A percentile compares a stretch with the other conserved stretches of the same genome.
phyloP scores from a whole-genome alignment of 2,888 invertebrate genomes.

The Parnassius mnemosyne region DNA sequence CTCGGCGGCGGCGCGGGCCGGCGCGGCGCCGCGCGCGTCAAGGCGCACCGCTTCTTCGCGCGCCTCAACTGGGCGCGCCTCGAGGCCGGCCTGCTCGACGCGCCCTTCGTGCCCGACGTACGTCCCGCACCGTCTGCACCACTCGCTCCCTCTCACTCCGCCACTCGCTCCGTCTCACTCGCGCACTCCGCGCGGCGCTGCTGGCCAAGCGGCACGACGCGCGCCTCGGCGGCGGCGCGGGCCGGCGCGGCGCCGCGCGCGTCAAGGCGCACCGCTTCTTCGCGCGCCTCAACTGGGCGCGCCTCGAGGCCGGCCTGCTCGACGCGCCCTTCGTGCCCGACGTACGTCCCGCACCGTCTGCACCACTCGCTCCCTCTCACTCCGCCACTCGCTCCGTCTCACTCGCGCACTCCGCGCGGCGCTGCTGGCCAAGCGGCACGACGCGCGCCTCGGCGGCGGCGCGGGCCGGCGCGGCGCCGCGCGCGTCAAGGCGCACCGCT shows the following conservation, averaged over 20 bases:
- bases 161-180: too few species aligned
- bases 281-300: constrained; percentile 94
- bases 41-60: constrained; percentile 83
- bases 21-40: too few species aligned
- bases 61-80: constrained; percentile 97
- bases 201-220: too few species aligned
- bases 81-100: constrained; percentile 67
- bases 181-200: constrained; percentile 61
- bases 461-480: too few species aligned
- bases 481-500: constrained; percentile 82
- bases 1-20: too few species aligned
- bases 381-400: too few species aligned
- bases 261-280: constrained; percentile 86
- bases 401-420: constrained; percentile 54
- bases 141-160: too few species aligned
- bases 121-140: not conserved
- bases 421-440: too few species aligned
- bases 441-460: too few species aligned
- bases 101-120: not conserved
- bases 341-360: not conserved
- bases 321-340: not conserved
- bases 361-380: too few species aligned
- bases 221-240: too few species aligned
- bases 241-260: too few species aligned
- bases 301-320: constrained; percentile 83